Evolutionary conservation across 2,888 invertebrate species (phyloP), one percentile per base, ranked within the genome.

Genomic region (Lithophane ornitopus): DNA sequence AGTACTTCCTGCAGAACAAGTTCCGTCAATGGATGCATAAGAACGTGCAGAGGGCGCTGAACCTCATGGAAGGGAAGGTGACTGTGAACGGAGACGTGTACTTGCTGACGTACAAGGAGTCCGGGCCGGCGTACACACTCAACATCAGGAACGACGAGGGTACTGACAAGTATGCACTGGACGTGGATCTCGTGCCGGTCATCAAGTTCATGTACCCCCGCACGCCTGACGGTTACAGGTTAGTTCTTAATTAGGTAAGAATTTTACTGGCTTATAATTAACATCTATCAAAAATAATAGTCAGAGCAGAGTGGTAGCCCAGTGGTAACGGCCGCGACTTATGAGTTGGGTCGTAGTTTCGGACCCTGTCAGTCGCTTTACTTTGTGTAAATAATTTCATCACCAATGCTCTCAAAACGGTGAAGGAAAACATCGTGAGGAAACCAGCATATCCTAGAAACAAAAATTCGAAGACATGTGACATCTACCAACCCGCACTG

Each of bases 51-150:
- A 95, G 91, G 80, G 95, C 96, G 0, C 78, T 97, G 9, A 96
- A 96, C 67, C 91, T 92, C 19, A 89, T 96, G 87, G 88, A 91
- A 0, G 87, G 89, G 0, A 89, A 89, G 76, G 94, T 94, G 6
- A 89, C 81, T 0, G 94, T 93, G 4, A 91, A 91, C 46, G 93
- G 90, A 0, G 92, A 90, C 1, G 82, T 83, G 3, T 96, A 95
- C 74, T 69, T 94, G 84, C 87, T 96, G 54, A 92, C 80, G 3
- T 92, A 94, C 73, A 93, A 87, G 68, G 95, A 96, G 84, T 92
- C 94, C 0, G 97, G 97, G 0, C 97, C 97, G 0, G 97, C 97
- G 6, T 97, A 97, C 85, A 97, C 97, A 0, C 84, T 97, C 9
- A 92, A 92, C 75, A 87, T 97, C 22, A 81, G 90, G n/a, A 94